Evolutionary conservation across 2,888 invertebrate genomes (phyloP), one percentile per base, ranked within the genome.

Genomic region (Agonopterix alstromeriana): DNA sequence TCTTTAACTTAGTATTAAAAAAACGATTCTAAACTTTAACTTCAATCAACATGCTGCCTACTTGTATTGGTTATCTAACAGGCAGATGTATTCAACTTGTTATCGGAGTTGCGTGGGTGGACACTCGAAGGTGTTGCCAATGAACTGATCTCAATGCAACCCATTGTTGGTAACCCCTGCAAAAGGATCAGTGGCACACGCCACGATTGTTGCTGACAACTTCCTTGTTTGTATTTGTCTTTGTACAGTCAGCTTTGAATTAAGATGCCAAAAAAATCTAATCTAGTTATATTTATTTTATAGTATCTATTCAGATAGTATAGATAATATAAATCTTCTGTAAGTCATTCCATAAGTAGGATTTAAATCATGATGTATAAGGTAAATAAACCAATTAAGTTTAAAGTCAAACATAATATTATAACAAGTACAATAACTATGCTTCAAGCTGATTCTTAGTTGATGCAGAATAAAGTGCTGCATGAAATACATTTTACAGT

Each of bases 61-160:
- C 65, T 62, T 71, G 71, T 69, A 64, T 71, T 10, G 11, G 38
- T 51, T 76, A 78, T 79, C 79, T 27, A 67, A 75, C 60, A 70
- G 81, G 85, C 86, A 86, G 86, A 84, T 86, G 86, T 82, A 57
- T 73, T 73, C 71, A 80, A 82, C 83, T 84, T 85, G 84, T 84
- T 87, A 86, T 86, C 86, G 65, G 56, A 60, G 48, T 61, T 77
- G 82, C 83, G 85, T 84, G 83, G 84, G 86, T 79, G 78, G 82
- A 79, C 68, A 63, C 64, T 68, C 60, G 68, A 67, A 73, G 66
- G 65, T 70, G 78, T 78, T 76, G 78, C 74, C 76, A 76, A 78
- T 75, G 81, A 75, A 77, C 77, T 65, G 70, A 67, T 77, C 77
- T 82, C 77, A 87, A 87, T 77, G 86, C 69, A 58, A 49, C 45